phyloP scores from a whole-genome alignment of 1,140 invertebrate species.

The Rhizoglyphus robini region DNA sequence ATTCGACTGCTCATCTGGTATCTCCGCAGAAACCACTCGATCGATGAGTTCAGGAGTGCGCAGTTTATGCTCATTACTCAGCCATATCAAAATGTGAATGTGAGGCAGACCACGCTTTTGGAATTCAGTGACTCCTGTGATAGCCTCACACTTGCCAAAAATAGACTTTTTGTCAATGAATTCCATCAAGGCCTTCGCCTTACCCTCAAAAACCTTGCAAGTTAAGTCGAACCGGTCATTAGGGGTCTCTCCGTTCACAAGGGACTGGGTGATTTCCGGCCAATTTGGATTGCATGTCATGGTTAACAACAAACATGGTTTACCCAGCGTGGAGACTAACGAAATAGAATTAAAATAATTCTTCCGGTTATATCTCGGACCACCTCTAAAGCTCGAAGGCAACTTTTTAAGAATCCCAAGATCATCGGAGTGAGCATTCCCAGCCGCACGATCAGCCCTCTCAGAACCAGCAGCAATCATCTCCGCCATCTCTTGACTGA shows the following conservation, averaged over 20 bases:
- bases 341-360: no score
- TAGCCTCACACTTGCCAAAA: conserved; percentile 15
- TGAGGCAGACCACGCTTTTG: conserved; percentile 35
- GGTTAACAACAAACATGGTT: conserved; percentile 34
- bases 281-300: conserved; percentile 41
- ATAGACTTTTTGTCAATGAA: conserved; percentile 24
- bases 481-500: no score
- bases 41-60: conserved; percentile 18
- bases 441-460: no score
- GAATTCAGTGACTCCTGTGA: conserved; percentile 25
- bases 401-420: no score
- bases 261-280: conserved; percentile 33
- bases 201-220: no score
- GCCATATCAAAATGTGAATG: conserved; percentile 32
- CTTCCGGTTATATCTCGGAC: no score
- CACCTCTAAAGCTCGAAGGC: no score
- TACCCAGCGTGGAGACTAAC: no score
- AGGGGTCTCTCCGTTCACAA: conserved; percentile 28
- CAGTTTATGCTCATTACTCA: conserved; percentile 10
- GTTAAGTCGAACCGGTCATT: conserved; percentile 33
- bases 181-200: conserved; percentile 31
- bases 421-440: no score
- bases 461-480: no score
- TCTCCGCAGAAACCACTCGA: conserved; percentile 18
- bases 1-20: conserved; percentile 29